Evolutionary conservation across 2,113 vertebrate genomes (phyloP).

Genomic region (Antechinus flavipes): DNA sequence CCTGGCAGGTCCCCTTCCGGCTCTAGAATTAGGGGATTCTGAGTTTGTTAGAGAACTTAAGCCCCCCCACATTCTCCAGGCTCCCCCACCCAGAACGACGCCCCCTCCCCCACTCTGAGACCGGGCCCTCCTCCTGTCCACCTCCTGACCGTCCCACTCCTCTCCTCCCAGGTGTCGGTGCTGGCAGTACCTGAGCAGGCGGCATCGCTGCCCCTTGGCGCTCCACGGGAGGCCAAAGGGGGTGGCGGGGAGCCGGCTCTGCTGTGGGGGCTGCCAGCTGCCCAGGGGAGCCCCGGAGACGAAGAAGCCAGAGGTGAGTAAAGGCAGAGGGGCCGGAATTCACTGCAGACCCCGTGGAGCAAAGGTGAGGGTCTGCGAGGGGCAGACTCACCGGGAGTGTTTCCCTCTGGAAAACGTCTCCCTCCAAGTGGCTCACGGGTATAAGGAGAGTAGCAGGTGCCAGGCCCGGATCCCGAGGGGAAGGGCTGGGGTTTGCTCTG

Average conservation of each 20-base stretch:
- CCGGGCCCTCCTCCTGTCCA: neutral
- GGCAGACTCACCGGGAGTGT: neutral
- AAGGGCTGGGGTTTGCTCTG: neutral
- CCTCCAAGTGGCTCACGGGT: neutral
- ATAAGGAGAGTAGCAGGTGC: neutral
- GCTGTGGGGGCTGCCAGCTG: slow-evolving; percentile 86
- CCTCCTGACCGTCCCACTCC: neutral
- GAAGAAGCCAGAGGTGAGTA: slow-evolving; percentile 85
- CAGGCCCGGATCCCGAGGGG: neutral
- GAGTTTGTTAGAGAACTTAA: neutral
- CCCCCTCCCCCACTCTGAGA: neutral
- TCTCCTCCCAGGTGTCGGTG: slow-evolving; percentile 87
- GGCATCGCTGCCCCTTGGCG: slow-evolving; percentile 63
- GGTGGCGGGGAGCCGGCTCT: slow-evolving; percentile 61
- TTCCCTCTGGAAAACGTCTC: neutral
- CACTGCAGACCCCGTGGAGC: neutral
- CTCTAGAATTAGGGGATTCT: neutral
- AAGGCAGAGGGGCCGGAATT: too few species aligned
- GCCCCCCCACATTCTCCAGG: neutral
- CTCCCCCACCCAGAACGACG: too few species aligned
- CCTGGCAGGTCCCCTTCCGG: neutral
- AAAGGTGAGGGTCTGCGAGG: neutral
- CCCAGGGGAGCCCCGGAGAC: slow-evolving; percentile 88
- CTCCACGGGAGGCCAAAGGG: slow-evolving; percentile 69
- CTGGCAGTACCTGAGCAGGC: slow-evolving; percentile 75